These are phyloP conservation scores for Pachymerium ferrugineum DNA, from an alignment of 2,888 invertebrate species.

Conservation along the genomic window DNA sequence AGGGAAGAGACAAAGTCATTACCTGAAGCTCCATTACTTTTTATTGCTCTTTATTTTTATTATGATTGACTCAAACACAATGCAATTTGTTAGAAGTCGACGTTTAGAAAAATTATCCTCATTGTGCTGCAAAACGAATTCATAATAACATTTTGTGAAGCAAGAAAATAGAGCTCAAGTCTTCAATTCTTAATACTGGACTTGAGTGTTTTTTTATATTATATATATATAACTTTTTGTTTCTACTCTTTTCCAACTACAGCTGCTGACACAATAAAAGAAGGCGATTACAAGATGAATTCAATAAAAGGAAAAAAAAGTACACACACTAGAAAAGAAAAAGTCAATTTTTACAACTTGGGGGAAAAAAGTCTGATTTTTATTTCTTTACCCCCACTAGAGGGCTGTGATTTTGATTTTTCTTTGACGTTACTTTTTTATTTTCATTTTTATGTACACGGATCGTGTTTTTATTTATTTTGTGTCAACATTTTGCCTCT, in stretches of 20 bases:
- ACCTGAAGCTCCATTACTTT: constrained; percentile 8
- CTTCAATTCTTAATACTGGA: neutral
- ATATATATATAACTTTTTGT: neutral
- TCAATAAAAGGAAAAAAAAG: neutral
- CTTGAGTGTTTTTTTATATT: neutral
- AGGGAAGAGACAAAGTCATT: constrained; percentile 9
- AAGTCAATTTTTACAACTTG: constrained; percentile 8
- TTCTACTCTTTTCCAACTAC: neutral
- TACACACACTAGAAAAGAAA: neutral
- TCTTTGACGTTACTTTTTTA: neutral
- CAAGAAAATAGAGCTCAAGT: neutral
- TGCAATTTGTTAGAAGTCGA: neutral
- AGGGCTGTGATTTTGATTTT: neutral
- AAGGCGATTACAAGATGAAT: constrained; percentile 8
- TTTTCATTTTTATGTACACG: neutral
- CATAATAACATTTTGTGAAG: constrained; percentile 1
- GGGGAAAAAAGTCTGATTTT: neutral
- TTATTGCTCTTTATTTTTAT: constrained; percentile 4
- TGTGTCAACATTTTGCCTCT: neutral
- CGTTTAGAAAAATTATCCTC: neutral
- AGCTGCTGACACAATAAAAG: constrained; percentile 8
- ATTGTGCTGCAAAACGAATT: neutral
- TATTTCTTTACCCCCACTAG: neutral
- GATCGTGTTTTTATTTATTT: neutral
- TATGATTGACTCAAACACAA: neutral